These are phyloP conservation scores for Chaenogobius annularis DNA, from an alignment of 2,113 vertebrate genomes.

Conservation along the genomic window DNA sequence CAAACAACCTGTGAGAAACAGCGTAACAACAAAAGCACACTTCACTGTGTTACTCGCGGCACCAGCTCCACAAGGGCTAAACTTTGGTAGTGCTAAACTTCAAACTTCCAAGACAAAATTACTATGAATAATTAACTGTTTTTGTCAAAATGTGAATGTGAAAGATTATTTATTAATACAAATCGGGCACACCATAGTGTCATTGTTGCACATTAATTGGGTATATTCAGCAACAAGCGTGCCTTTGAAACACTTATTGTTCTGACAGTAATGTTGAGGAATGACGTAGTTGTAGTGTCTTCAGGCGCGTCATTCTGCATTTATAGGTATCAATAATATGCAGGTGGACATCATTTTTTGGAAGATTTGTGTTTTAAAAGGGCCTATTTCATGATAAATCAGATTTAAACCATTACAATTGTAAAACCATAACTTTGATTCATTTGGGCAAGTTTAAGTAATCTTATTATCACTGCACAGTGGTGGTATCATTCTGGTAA, in stretches of 20 bases:
- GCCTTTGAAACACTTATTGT: neutral
- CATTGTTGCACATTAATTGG: neutral
- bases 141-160: neutral
- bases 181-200: neutral
- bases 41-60: neutral
- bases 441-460: too few species aligned
- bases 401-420: neutral
- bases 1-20: constrained; percentile 1
- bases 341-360: too few species aligned
- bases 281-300: neutral
- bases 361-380: neutral
- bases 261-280: neutral
- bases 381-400: neutral
- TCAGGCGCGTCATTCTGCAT: neutral
- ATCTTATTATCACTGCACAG: too few species aligned
- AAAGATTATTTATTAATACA: neutral
- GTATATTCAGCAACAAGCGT: neutral
- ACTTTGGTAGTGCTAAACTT: neutral
- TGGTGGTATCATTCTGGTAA: too few species aligned
- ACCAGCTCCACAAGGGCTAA: neutral
- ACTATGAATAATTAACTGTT: neutral
- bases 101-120: neutral
- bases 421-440: too few species aligned
- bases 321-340: neutral
- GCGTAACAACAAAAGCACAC: neutral